Base-by-base conservation (phyloP, 2,888 invertebrate genomes). In the Elysia crispata region DNA sequence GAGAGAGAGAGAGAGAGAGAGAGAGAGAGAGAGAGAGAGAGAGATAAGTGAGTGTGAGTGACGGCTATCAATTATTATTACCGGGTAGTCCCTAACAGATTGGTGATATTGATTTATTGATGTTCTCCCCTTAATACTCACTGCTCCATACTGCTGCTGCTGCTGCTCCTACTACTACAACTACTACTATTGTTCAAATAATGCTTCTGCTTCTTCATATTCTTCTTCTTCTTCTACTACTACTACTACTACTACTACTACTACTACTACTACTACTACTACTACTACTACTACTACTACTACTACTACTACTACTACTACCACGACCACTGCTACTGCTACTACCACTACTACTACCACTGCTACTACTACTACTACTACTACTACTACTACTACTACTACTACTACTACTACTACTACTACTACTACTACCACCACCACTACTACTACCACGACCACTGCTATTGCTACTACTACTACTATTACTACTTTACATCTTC, bases 331-430 rank as follows among this genome's bases (percentile, higher is more conserved):
- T 60, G 15, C 60, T 60, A 60, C 60, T 60, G 15, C 60, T 60
- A 60, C 60, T 60, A 60, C 60, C 15, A 60, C 60, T 60, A 60
- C 60, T 60, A 60, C 60, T 60, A 60, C 60, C 15, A 60, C 60
- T 60, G 15, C 60, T 60, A 60, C 60, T 60, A 60, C 60, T 60
- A 60, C 60, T 60, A 60, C 60, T 60, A 60, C 60, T 60, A 60
- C 60, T 60, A 60, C 60, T 60, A 60, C 41, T 41, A 3, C 41
- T 41, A 11, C 41, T 41, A 41, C 41, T 41, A 11, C 93, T 99
- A 25, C 98, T 72, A 50, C 72, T 23, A 72, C 49, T 72, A 72
- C 72, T 72, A 72, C 70, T 70, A 70, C 70, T 70, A 70, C 70
- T 33, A 70, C 70, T 72, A 50, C 72, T 70, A 70, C 70, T 70